These are phyloP conservation scores for Lepidocyrtoides sp. DNA, from an alignment of 2,888 invertebrate species.

Conservation along the genomic window DNA sequence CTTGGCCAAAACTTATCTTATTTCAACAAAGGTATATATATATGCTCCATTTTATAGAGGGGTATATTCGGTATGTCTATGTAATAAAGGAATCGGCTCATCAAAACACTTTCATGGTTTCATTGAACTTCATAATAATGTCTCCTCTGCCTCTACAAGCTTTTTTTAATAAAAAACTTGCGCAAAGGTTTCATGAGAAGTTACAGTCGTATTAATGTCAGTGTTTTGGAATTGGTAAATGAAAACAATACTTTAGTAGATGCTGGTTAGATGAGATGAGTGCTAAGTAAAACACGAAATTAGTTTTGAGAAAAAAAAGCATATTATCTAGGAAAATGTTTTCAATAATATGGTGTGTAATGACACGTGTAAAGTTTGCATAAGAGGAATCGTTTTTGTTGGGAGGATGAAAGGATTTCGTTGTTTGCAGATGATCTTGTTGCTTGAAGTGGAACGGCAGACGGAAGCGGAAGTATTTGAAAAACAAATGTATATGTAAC, in stretches of 20 bases:
- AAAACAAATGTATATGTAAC: not conserved
- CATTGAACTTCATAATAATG: not conserved
- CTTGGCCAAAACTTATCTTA: not conserved
- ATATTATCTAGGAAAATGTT: not conserved
- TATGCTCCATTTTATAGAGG: too few relatives aligned
- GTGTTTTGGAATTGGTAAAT: not conserved
- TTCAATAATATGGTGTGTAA: not conserved
- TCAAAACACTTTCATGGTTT: not conserved
- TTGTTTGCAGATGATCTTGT: not conserved
- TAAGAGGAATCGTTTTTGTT: not conserved
- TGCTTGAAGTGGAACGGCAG: not conserved
- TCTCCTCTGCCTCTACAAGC: not conserved
- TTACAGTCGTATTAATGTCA: too few relatives aligned
- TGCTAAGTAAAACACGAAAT: not conserved
- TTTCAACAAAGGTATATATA: not conserved
- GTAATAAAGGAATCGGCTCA: not conserved
- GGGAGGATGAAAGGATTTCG: not conserved
- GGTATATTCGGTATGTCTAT: not conserved
- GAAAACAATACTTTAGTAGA: conserved; percentile 1
- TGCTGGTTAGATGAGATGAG: not conserved
- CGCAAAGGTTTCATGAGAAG: too few relatives aligned
- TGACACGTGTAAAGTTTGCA: not conserved
- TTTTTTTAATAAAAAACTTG: too few relatives aligned
- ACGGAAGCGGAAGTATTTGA: not conserved
- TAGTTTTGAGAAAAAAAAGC: not conserved